A percentile compares a stretch with the other conserved stretches of the same genome.
Evolutionary conservation across 2,797 vertebrate genomes (phyloP).

Genomic region (Cyclura pinguis): DNA sequence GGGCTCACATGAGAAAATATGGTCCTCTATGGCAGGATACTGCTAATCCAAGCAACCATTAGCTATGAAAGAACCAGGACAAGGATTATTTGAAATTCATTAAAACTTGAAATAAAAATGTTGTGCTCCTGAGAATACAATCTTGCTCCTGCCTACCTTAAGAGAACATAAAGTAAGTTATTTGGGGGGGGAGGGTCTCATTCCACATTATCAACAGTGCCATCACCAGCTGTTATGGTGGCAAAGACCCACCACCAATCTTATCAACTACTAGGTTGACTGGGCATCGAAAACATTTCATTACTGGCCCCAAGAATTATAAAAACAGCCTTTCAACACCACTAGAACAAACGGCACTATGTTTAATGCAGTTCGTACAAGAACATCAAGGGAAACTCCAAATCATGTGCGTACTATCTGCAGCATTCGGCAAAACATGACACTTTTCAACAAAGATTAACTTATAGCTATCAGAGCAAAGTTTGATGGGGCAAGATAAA

Average conservation of each 20-base stretch:
- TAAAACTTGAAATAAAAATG: neutral
- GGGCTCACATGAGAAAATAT: too few species aligned
- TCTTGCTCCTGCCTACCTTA: neutral
- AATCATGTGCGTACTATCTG: neutral
- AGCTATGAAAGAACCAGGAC: neutral
- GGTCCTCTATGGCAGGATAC: neutral
- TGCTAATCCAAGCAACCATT: neutral
- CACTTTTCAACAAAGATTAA: neutral
- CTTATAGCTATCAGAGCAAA: neutral
- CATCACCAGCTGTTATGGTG: neutral
- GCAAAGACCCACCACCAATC: neutral
- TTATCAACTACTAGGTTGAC: neutral
- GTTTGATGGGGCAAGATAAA: too few species aligned
- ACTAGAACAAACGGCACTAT: too few species aligned
- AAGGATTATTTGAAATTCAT: neutral
- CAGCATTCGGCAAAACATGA: neutral
- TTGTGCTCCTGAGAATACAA: neutral
- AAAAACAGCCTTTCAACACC: neutral
- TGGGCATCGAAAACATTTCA: neutral
- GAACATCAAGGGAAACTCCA: neutral
- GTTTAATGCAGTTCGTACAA: neutral
- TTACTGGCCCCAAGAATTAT: neutral
- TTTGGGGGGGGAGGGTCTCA: neutral
- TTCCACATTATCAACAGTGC: neutral
- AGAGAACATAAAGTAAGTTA: neutral